Evolutionary conservation across 2,888 invertebrate species (phyloP).

Genomic region (Cancer borealis): DNA sequence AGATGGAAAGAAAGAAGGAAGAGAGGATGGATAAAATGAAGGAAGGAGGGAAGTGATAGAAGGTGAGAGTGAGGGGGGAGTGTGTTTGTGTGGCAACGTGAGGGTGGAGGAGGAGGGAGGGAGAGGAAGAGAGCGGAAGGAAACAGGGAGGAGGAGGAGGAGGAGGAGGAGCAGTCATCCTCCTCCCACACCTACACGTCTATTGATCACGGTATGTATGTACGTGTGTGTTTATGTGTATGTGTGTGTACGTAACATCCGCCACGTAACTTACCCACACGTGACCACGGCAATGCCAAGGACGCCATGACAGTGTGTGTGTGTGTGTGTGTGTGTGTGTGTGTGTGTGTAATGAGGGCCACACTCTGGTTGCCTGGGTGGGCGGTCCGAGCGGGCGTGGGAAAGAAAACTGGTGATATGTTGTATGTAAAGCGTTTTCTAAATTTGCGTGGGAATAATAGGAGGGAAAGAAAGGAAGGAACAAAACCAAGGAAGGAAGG

Average conservation of each 20-base stretch:
- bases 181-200: conserved; percentile 3
- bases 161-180: conserved; percentile 13
- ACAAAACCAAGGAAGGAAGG: not conserved
- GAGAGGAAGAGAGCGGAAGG: not conserved
- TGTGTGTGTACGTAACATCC: not conserved
- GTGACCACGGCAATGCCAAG: conserved; percentile 10
- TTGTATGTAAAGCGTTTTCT: not conserved
- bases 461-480: not conserved
- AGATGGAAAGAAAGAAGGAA: not conserved
- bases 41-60: not conserved
- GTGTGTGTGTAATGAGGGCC: not conserved
- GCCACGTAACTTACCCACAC: not conserved
- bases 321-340: conserved; percentile 47
- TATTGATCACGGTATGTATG: conserved; percentile 16
- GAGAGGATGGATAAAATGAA: not conserved
- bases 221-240: conserved; percentile 27
- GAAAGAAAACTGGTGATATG: not conserved
- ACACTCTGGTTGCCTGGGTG: not conserved
- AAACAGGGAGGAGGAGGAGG: not conserved
- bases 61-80: not conserved
- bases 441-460: not conserved
- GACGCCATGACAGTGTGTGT: conserved; percentile 29
- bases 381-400: not conserved
- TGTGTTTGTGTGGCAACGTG: conserved; percentile 32
- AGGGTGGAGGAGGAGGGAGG: not conserved